Conservation (phyloP, 2,113 vertebrate genomes). For the Oncorhynchus clarkii region DNA sequence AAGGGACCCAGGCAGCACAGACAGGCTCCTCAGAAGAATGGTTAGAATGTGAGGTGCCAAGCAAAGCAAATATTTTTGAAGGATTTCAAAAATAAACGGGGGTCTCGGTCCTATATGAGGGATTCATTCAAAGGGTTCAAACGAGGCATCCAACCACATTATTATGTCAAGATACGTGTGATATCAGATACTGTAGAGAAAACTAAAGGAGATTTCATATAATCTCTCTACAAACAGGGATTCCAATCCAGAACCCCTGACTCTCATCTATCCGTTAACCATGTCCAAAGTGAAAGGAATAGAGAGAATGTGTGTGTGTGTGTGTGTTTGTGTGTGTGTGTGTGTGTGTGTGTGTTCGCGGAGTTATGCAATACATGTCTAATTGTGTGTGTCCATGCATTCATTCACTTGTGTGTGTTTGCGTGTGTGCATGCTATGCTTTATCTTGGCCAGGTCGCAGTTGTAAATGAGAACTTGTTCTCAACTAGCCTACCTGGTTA, state of each 20-base stretch:
- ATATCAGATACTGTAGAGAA: slow-evolving; percentile 14
- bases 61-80: slow-evolving; percentile 31
- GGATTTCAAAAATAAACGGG: slow-evolving; percentile 47
- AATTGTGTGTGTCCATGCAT: too few species aligned
- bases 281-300: slow-evolving; percentile 31
- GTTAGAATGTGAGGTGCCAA: slow-evolving; percentile 39
- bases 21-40: slow-evolving; percentile 35
- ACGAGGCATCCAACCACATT: background rate
- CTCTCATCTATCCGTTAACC: background rate
- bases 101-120: slow-evolving; percentile 9
- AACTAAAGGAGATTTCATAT: slow-evolving; percentile 21
- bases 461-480: too few species aligned
- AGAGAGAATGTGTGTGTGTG: background rate
- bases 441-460: too few species aligned
- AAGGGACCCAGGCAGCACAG: slow-evolving; percentile 16
- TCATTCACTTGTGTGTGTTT: slow-evolving; percentile 7
- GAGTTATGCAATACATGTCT: too few species aligned
- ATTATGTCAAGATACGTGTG: slow-evolving; percentile 9
- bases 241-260: slow-evolving; percentile 20
- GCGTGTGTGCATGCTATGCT: background rate
- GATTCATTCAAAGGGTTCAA: slow-evolving; percentile 28
- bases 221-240: slow-evolving; percentile 25
- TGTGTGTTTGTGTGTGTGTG: background rate
- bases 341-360: background rate
- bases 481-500: too few species aligned